These are phyloP conservation scores for Lineus longissimus DNA, from an alignment of 1,140 invertebrate genomes.

Conservation along the genomic window DNA sequence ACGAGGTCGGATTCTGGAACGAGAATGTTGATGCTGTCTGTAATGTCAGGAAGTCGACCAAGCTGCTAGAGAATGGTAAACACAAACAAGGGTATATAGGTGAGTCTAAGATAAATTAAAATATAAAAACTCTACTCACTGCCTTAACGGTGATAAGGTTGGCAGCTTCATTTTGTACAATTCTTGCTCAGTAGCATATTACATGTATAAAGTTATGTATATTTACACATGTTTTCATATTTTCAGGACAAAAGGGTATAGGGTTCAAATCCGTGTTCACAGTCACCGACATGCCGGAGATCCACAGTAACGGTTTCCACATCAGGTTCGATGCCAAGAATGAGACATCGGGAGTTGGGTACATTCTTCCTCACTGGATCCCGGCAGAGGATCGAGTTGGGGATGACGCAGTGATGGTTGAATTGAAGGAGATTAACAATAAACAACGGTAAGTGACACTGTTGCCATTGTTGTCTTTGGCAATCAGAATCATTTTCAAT, in stretches of 20 bases:
- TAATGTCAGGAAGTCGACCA: conserved; percentile 53
- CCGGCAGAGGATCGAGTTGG: conserved; percentile 1
- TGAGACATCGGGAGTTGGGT: conserved; percentile 44
- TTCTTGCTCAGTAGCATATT: no score
- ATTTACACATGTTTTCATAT: no score
- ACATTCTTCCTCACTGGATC: conserved; percentile 51
- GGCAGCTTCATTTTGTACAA: no score
- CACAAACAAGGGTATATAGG: conserved; percentile 52
- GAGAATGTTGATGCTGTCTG: conserved; percentile 50
- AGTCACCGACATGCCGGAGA: conserved; percentile 48
- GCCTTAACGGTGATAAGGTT: no score
- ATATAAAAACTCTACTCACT: no score
- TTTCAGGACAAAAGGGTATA: conserved; percentile 52
- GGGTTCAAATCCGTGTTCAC: conserved; percentile 56
- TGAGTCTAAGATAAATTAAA: not conserved
- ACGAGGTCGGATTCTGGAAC: conserved; percentile 50
- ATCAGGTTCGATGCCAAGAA: conserved; percentile 47
- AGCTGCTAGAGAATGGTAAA: conserved; percentile 38
- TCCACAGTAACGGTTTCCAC: conserved; percentile 54
- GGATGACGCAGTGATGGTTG: not conserved
- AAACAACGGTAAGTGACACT: not conserved
- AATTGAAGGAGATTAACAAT: not conserved
- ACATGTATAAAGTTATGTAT: no score
- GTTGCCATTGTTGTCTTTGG: not conserved
- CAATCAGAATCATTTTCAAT: no score